These are phyloP conservation scores for Drosophila sucinea DNA, from an alignment of 1,140 invertebrate species.

Conservation along the genomic window DNA sequence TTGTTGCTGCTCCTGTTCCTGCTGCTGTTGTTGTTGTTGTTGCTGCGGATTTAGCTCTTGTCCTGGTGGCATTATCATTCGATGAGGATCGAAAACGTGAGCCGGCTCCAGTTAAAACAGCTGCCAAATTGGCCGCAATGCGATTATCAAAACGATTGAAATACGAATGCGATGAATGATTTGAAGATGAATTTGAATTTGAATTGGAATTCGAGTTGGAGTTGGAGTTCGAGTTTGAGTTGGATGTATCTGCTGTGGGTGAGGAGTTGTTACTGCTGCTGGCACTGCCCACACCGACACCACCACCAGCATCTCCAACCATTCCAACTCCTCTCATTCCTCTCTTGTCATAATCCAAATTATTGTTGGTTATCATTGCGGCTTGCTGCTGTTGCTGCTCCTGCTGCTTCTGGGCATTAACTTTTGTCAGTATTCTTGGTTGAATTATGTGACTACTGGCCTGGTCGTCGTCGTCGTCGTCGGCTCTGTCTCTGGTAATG, in stretches of 20 bases:
- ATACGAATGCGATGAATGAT: slow-evolving; percentile 49
- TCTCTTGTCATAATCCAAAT: slow-evolving; percentile 80
- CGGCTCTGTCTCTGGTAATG: neutral
- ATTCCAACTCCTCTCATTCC: slow-evolving; percentile 32
- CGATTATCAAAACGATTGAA: slow-evolving; percentile 81
- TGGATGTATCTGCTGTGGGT: slow-evolving; percentile 61
- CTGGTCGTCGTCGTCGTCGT: neutral
- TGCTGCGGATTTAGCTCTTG: slow-evolving; percentile 1
- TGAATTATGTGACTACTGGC: slow-evolving; percentile 66
- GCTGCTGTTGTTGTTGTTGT: slow-evolving; percentile 18
- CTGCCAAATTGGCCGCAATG: slow-evolving; percentile 76
- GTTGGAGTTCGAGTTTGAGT: slow-evolving; percentile 40
- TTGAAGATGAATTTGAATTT: slow-evolving; percentile 38
- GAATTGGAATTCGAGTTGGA: slow-evolving; percentile 23
- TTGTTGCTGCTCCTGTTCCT: slow-evolving; percentile 13
- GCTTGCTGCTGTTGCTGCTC: slow-evolving; percentile 19
- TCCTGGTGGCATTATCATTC: slow-evolving; percentile 55
- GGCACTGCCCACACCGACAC: slow-evolving; percentile 43
- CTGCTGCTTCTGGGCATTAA: slow-evolving; percentile 71
- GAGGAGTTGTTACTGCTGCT: slow-evolving; percentile 76
- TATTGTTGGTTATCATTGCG: slow-evolving; percentile 82
- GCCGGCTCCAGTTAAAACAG: slow-evolving; percentile 67
- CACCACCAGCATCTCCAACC: neutral
- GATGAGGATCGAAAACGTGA: slow-evolving; percentile 75
- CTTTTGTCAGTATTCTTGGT: slow-evolving; percentile 72